Base-by-base conservation (phyloP, 1,140 invertebrate species). In the Akabosia matsudoensis region DNA sequence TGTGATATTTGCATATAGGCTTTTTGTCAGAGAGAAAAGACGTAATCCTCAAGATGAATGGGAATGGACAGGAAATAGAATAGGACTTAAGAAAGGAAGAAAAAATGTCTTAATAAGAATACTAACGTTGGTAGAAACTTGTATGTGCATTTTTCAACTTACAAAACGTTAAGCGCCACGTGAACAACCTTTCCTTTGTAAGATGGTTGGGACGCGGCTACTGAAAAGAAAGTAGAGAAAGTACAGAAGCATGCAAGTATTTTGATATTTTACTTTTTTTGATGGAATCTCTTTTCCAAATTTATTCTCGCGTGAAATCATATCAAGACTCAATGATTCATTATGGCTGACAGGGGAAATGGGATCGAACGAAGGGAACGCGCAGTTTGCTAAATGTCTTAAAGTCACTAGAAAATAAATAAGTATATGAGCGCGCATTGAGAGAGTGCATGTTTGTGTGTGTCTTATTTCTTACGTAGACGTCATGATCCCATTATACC, bases 401-500 rank as follows among this genome's bases (percentile, higher is more conserved):
- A 52, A 52, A 52, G n/a, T 52, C 45, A 52, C n/a, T n/a, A n/a
- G n/a, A n/a, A n/a, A n/a, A n/a, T n/a, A n/a, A n/a, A n/a, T n/a
- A n/a, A n/a, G n/a, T n/a, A n/a, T n/a, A n/a, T n/a, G n/a, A n/a
- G n/a, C n/a, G n/a, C n/a, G n/a, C n/a, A n/a, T n/a, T n/a, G n/a
- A n/a, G n/a, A n/a, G n/a, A n/a, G n/a, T n/a, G n/a, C n/a, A n/a
- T n/a, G n/a, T n/a, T n/a, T n/a, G n/a, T n/a, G n/a, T n/a, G n/a
- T n/a, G 22, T 83, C 83, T 72, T 85, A 74, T 56, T 81, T 83
- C 67, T 71, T 82, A 80, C 34, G 7, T 16, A 31, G 1, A 76
- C 70, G 3, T n/a, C 67, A 79, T 80, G 77, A 30, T 67, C 71
- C 90, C 90, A 82, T 90, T 90, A 82, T 86, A 91, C 51, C 86